These are phyloP conservation scores for Hydrotaea diabolus DNA, from an alignment of 2,888 invertebrate genomes.

Conservation along the genomic window DNA sequence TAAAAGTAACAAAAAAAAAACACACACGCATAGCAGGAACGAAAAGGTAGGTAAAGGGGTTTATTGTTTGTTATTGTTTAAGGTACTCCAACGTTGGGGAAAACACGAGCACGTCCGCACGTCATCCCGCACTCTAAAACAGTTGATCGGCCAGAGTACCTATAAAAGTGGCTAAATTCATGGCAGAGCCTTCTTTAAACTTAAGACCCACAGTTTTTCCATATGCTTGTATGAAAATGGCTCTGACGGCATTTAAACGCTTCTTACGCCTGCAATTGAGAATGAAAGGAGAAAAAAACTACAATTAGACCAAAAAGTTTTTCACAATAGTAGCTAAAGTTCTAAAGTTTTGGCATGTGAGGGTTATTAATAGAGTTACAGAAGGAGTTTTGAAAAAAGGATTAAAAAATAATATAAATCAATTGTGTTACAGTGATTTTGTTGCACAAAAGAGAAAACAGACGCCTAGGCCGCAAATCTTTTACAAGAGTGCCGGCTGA, in stretches of 20 bases:
- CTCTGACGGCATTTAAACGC: conserved; percentile 76
- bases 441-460: too few relatives aligned
- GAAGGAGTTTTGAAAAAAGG: too few relatives aligned
- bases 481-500: too few relatives aligned
- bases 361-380: too few relatives aligned
- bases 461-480: too few relatives aligned
- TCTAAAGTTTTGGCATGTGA: too few relatives aligned
- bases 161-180: conserved; percentile 76
- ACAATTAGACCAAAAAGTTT: too few relatives aligned
- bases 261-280: conserved; percentile 74
- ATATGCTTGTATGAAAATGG: conserved; percentile 77
- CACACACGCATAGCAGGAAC: conserved; percentile 68
- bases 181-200: conserved; percentile 78
- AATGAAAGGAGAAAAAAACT: neutral
- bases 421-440: too few relatives aligned
- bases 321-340: too few relatives aligned
- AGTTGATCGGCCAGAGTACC: conserved; percentile 75
- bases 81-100: conserved; percentile 52
- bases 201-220: conserved; percentile 78
- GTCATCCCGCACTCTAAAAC: conserved; percentile 68
- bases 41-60: conserved; percentile 62
- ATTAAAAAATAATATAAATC: too few relatives aligned
- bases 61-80: neutral
- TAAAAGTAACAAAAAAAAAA: conserved; percentile 69
- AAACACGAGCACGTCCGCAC: neutral